Conservation (phyloP, 2,888 invertebrate genomes). For the Parthenolecanium corni region DNA sequence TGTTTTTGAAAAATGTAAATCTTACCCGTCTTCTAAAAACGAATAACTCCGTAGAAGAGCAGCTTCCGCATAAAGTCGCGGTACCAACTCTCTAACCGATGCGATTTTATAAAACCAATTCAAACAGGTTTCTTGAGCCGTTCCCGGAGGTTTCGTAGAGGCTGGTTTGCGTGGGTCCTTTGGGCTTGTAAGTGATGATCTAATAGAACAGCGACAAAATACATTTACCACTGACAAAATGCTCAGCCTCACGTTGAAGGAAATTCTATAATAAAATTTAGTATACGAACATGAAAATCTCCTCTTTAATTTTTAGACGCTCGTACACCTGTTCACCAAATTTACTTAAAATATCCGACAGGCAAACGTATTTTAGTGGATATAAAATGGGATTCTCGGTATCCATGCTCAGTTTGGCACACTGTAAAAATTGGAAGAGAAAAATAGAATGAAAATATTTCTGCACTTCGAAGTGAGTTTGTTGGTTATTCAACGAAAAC, state of each 20-base stretch:
- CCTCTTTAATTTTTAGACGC: slow-evolving; percentile 67
- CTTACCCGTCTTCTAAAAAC: slow-evolving; percentile 47
- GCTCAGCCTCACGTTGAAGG: too few species aligned
- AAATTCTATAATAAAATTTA: too few species aligned
- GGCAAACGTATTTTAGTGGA: slow-evolving; percentile 93
- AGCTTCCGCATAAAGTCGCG: slow-evolving; percentile 87
- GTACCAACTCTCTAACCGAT: slow-evolving; percentile 87
- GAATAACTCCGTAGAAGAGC: slow-evolving; percentile 81
- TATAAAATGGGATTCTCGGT: slow-evolving; percentile 86
- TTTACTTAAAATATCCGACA: slow-evolving; percentile 89
- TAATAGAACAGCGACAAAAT: too few species aligned
- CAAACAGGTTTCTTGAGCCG: slow-evolving; percentile 88
- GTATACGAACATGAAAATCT: too few species aligned
- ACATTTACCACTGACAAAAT: too few species aligned
- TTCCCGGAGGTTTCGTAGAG: slow-evolving; percentile 64
- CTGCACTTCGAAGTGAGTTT: too few species aligned
- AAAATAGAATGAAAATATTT: slow-evolving; percentile 6
- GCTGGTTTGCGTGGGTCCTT: too few species aligned
- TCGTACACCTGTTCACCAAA: slow-evolving; percentile 85
- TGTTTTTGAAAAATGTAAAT: neutral
- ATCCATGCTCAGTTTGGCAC: slow-evolving; percentile 84
- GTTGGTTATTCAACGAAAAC: neutral
- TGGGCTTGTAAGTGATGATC: too few species aligned
- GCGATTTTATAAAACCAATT: slow-evolving; percentile 99
- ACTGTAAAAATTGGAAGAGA: slow-evolving; percentile 44